Percentiles rank a stretch among this genome's conserved stretches.
phyloP scores from a whole-genome alignment of 2,888 invertebrate genomes.

The Apocheima hispidaria region DNA sequence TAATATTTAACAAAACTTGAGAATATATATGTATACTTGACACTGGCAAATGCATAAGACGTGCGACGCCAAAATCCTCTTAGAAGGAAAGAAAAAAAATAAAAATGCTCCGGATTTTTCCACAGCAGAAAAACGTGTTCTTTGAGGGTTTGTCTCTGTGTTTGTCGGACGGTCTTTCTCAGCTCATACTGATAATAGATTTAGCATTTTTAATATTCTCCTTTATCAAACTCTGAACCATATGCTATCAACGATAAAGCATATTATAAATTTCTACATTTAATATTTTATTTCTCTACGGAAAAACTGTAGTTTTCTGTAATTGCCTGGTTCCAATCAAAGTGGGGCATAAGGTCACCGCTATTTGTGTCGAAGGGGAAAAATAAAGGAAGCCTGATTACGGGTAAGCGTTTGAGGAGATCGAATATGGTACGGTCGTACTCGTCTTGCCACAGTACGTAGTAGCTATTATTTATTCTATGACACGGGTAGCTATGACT shows the following conservation, averaged over 20 bases:
- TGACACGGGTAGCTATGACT: slow-evolving; percentile 42
- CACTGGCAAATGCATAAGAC: no score
- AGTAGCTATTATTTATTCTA: background rate
- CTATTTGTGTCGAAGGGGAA: slow-evolving; percentile 49
- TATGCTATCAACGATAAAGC: slow-evolving; percentile 45
- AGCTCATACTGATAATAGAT: slow-evolving; percentile 17
- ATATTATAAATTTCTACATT: slow-evolving; percentile 40
- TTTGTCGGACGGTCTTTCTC: background rate
- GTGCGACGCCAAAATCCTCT: no score
- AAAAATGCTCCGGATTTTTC: no score
- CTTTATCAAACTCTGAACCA: slow-evolving; percentile 40
- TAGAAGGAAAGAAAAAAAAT: no score
- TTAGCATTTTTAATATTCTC: slow-evolving; percentile 23
- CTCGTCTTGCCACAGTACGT: slow-evolving; percentile 5
- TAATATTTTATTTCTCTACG: slow-evolving; percentile 35
- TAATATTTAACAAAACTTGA: no score
- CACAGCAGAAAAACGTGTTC: no score
- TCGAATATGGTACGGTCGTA: slow-evolving; percentile 48
- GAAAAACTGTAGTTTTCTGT: slow-evolving; percentile 59
- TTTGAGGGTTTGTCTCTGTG: no score
- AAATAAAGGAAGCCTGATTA: slow-evolving; percentile 47
- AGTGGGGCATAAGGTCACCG: slow-evolving; percentile 66
- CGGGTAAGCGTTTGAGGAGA: slow-evolving; percentile 38
- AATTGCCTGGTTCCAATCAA: slow-evolving; percentile 57
- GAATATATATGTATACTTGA: no score